Evolutionary conservation across 2,888 invertebrate genomes (phyloP).

Genomic region (Pristionchus entomophagus): DNA sequence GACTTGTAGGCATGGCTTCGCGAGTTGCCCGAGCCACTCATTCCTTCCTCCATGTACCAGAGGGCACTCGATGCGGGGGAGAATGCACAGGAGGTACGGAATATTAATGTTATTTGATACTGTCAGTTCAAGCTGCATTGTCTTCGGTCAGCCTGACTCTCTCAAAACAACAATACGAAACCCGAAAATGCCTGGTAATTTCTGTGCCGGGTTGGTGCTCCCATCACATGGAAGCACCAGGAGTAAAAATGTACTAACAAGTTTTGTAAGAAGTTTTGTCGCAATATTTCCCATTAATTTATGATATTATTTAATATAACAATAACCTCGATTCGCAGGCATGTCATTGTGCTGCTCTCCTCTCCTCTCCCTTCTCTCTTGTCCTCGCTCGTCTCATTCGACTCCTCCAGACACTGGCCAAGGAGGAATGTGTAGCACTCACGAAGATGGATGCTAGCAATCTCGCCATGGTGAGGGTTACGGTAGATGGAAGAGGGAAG

Average conservation of each 20-base stretch:
- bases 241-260: too few species aligned
- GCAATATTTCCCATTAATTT: not conserved
- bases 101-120: constrained; percentile 68
- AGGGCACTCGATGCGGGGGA: constrained; percentile 71
- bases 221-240: too few species aligned
- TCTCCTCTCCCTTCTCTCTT: constrained; percentile 87
- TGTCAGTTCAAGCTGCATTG: too few species aligned
- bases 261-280: too few species aligned
- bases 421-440: constrained; percentile 77
- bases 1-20: constrained; percentile 88
- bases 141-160: too few species aligned
- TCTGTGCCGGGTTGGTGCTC: too few species aligned
- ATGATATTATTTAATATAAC: not conserved
- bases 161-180: too few species aligned
- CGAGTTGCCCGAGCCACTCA: constrained; percentile 94
- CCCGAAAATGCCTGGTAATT: too few species aligned
- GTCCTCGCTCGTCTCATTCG: constrained; percentile 84
- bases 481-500: too few species aligned
- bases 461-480: constrained; percentile 88
- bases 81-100: constrained; percentile 82
- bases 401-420: constrained; percentile 59
- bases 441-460: constrained; percentile 99
- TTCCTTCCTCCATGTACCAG: constrained; percentile 80
- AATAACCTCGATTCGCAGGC: not conserved
- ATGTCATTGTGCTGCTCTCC: constrained; percentile 85